A percentile compares a stretch with the other conserved stretches of the same genome.
These are phyloP conservation scores for Acanthurus tractus DNA, from an alignment of 2,797 vertebrate species.

Conservation along the genomic window DNA sequence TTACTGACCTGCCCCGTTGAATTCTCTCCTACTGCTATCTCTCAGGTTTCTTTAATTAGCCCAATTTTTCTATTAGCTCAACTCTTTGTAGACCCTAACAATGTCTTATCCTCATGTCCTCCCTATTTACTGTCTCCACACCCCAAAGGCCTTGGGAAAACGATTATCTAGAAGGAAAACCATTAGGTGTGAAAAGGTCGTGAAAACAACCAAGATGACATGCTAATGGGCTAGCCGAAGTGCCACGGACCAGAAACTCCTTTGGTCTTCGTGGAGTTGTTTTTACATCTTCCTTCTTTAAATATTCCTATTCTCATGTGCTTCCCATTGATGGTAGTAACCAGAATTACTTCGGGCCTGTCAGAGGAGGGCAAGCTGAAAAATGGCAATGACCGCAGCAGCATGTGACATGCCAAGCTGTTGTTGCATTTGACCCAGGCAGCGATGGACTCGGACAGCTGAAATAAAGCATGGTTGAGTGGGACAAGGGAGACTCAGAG, in stretches of 20 bases:
- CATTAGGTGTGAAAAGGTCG: slow-evolving; percentile 77
- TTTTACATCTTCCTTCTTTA: background rate
- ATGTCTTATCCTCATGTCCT: slow-evolving; percentile 56
- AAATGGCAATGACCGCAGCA: slow-evolving; percentile 24
- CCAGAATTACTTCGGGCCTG: slow-evolving; percentile 34
- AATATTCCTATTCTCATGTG: slow-evolving; percentile 10
- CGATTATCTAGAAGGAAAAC: slow-evolving; percentile 79
- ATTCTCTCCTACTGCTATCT: slow-evolving; percentile 51
- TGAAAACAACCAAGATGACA: slow-evolving; percentile 75
- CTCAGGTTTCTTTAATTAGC: slow-evolving; percentile 72
- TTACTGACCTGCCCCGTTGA: slow-evolving; percentile 50
- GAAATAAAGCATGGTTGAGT: slow-evolving; percentile 57
- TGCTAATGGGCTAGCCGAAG: slow-evolving; percentile 67
- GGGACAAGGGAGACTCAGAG: slow-evolving; percentile 17
- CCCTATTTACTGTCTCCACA: slow-evolving; percentile 34
- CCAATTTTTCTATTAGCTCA: slow-evolving; percentile 76
- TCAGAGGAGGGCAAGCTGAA: slow-evolving; percentile 41
- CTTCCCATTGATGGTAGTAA: slow-evolving; percentile 29
- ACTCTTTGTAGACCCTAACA: slow-evolving; percentile 36
- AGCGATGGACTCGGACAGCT: slow-evolving; percentile 46
- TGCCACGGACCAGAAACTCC: slow-evolving; percentile 73
- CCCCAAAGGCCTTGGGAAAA: slow-evolving; percentile 78
- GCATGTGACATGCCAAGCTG: slow-evolving; percentile 5
- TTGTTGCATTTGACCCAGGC: slow-evolving; percentile 8
- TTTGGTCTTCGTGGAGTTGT: slow-evolving; percentile 52